Conservation (phyloP, 2,113 vertebrate species). For the Gyps fulvus region DNA sequence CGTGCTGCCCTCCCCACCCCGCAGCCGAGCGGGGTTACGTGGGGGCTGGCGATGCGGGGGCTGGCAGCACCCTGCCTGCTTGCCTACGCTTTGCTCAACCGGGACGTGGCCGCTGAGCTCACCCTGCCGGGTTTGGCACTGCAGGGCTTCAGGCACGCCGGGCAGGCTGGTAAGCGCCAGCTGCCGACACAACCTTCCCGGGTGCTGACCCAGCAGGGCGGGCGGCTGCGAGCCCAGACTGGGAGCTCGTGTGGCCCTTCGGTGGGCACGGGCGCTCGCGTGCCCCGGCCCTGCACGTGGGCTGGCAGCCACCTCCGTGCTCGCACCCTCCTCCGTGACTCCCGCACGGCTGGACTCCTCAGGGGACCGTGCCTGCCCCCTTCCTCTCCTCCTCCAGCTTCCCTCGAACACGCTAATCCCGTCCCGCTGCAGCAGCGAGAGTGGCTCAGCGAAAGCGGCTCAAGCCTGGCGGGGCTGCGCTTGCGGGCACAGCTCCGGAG, state of each 20-base stretch:
- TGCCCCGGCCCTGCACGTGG: rapidly evolving
- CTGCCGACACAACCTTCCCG: not conserved
- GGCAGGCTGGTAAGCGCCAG: not conserved
- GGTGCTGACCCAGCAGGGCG: conserved; percentile 19
- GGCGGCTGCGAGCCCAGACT: not conserved
- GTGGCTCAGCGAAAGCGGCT: not conserved
- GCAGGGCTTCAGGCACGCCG: not conserved
- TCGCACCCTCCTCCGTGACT: not conserved
- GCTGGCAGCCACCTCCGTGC: not conserved
- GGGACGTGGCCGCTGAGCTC: not conserved
- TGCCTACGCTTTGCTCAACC: rapidly evolving
- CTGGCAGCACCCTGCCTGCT: not conserved
- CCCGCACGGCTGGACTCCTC: not conserved
- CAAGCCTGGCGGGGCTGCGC: not conserved
- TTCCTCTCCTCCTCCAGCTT: not conserved
- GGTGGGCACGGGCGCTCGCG: rapidly evolving
- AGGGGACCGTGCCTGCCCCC: rapidly evolving
- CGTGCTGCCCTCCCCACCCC: rapidly evolving
- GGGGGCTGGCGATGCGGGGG: rapidly evolving
- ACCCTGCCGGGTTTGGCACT: not conserved
- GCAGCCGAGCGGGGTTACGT: rapidly evolving
- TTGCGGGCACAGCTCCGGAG: not conserved
- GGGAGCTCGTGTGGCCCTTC: not conserved
- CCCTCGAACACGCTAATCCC: not conserved
- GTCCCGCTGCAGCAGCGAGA: not conserved